These are phyloP conservation scores for Brenthis hecate DNA, from an alignment of 2,888 invertebrate species.

Conservation along the genomic window DNA sequence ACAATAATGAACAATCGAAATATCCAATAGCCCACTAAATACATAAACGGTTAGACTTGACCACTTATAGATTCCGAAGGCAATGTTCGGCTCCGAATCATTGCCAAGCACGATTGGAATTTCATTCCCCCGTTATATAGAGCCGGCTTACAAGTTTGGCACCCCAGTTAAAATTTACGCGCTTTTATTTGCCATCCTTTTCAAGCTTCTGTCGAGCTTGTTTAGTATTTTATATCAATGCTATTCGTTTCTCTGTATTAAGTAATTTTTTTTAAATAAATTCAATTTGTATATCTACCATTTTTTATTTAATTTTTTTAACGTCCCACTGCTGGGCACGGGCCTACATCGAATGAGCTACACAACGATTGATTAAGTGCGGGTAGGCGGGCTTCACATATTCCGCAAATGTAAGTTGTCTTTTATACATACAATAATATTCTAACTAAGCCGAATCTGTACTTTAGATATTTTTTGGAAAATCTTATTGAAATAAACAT, in stretches of 20 bases:
- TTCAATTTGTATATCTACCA: too few species aligned
- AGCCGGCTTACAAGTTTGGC: constrained; percentile 22
- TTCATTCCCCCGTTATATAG: constrained; percentile 32
- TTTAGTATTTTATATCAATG: neutral
- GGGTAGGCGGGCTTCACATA: too few species aligned
- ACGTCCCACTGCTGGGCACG: too few species aligned
- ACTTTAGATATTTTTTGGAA: too few species aligned
- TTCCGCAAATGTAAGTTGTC: too few species aligned
- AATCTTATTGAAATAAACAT: too few species aligned
- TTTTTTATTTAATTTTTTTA: too few species aligned
- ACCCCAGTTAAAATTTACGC: constrained; percentile 13
- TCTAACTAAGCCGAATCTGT: too few species aligned
- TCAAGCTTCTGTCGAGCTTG: neutral
- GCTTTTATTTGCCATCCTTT: constrained; percentile 11
- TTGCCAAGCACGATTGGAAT: constrained; percentile 48
- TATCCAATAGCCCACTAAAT: constrained; percentile 32
- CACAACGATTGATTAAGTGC: too few species aligned
- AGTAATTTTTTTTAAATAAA: too few species aligned
- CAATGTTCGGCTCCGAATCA: constrained; percentile 38
- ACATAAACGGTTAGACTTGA: constrained; percentile 36
- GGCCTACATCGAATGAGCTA: too few species aligned
- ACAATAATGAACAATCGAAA: constrained; percentile 26
- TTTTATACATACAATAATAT: too few species aligned
- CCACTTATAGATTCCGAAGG: constrained; percentile 42
- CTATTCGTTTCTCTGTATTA: neutral